Conservation (phyloP, 2,797 vertebrate genomes). For the Paramormyrops hopkinsi region DNA sequence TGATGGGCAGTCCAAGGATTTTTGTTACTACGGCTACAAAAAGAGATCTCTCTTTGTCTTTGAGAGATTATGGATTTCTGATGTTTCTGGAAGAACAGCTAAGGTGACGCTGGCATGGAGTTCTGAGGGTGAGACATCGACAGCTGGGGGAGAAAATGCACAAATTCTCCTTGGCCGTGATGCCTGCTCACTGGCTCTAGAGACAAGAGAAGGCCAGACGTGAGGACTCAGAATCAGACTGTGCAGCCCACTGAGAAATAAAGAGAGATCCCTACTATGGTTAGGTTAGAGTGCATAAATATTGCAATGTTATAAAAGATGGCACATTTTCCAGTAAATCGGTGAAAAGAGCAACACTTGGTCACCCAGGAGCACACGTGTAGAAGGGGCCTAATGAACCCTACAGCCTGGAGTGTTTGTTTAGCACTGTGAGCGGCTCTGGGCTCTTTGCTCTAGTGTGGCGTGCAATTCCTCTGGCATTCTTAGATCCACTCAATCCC, state of each 20-base stretch:
- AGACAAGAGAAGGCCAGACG: not conserved
- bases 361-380: not conserved
- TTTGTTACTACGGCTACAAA: not conserved
- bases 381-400: not conserved
- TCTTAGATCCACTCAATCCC: not conserved
- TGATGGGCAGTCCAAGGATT: not conserved
- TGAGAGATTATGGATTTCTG: not conserved
- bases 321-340: not conserved
- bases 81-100: not conserved
- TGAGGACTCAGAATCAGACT: not conserved
- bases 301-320: not conserved
- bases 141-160: not conserved
- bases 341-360: not conserved
- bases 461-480: not conserved
- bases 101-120: not conserved
- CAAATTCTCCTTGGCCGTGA: not conserved
- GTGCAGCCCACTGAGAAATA: not conserved
- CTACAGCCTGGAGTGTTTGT: not conserved
- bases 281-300: not conserved
- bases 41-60: not conserved
- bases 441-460: not conserved
- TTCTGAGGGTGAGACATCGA: not conserved
- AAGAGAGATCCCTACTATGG: not conserved
- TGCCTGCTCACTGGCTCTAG: not conserved
- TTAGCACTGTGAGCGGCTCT: not conserved